Evolutionary conservation across 2,113 vertebrate genomes (phyloP).

Genomic region (Pavo muticus): DNA sequence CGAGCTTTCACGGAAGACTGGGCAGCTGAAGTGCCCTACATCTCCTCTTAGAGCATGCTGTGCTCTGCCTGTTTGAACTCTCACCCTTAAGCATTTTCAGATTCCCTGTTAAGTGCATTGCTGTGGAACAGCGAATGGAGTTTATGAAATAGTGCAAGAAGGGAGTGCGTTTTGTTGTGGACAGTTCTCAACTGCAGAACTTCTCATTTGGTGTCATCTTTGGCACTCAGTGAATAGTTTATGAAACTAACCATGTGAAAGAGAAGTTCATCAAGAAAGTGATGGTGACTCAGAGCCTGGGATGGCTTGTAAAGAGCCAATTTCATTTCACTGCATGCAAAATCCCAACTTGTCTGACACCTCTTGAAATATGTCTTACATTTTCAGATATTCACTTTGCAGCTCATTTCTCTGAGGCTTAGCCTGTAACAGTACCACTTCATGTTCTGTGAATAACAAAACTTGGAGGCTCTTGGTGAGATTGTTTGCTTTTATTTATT

Average conservation of each 20-base stretch:
- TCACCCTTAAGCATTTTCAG: rapidly evolving
- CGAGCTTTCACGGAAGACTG: not conserved
- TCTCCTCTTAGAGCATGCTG: not conserved
- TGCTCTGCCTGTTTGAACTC: not conserved
- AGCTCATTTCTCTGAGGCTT: not conserved
- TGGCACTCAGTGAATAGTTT: not conserved
- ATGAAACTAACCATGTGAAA: not conserved
- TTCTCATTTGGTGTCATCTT: not conserved
- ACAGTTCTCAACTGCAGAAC: not conserved
- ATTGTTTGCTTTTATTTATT: not conserved
- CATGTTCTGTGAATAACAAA: not conserved
- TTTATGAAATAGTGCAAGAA: not conserved
- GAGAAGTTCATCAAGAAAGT: not conserved
- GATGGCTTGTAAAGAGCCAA: not conserved
- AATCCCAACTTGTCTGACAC: not conserved
- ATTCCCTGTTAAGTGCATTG: not conserved
- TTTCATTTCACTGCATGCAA: not conserved
- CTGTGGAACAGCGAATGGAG: not conserved
- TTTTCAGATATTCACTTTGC: not conserved
- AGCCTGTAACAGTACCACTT: not conserved
- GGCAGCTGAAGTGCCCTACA: not conserved
- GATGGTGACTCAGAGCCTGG: not conserved
- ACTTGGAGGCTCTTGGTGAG: not conserved
- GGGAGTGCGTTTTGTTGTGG: not conserved
- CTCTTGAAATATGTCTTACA: not conserved